Evolutionary conservation across 37 sponge, comb jelly and placozoan species (phyloP).

Genomic region (Chondrilla cf. caribensis): DNA sequence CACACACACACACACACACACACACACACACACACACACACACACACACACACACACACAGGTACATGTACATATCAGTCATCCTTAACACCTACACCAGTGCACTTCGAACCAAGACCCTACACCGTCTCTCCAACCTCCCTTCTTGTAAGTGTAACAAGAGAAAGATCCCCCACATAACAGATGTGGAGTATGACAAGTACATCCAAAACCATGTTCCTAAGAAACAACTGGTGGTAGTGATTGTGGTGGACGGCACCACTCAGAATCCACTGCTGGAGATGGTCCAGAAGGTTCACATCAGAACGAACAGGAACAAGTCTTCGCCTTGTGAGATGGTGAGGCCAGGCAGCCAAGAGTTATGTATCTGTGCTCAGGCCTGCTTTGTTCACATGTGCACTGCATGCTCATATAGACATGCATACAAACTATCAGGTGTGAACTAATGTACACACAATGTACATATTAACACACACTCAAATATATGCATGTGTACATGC

Average conservation of each 20-base stretch:
- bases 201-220: slow-evolving; percentile 73
- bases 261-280: neutral
- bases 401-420: neutral
- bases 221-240: slow-evolving; percentile 64
- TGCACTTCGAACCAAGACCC: slow-evolving; percentile 47
- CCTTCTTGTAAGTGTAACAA: slow-evolving; percentile 80
- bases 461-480: neutral
- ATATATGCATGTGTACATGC: neutral
- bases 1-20: no score
- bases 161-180: slow-evolving; percentile 54
- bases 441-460: no score
- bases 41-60: no score
- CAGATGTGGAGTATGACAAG: slow-evolving; percentile 84
- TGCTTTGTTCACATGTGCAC: no score
- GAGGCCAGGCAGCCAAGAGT: neutral
- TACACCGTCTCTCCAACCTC: slow-evolving; percentile 19
- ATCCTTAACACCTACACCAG: slow-evolving; percentile 8
- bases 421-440: no score
- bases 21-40: no score
- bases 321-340: slow-evolving; percentile 66
- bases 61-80: no score
- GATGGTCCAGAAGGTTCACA: slow-evolving; percentile 30
- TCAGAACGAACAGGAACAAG: slow-evolving; percentile 56
- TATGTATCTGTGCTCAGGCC: neutral
- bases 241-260: slow-evolving; percentile 47